phyloP scores from a whole-genome alignment of 23 tunicate species.

The Clavelina lepadiformis region DNA sequence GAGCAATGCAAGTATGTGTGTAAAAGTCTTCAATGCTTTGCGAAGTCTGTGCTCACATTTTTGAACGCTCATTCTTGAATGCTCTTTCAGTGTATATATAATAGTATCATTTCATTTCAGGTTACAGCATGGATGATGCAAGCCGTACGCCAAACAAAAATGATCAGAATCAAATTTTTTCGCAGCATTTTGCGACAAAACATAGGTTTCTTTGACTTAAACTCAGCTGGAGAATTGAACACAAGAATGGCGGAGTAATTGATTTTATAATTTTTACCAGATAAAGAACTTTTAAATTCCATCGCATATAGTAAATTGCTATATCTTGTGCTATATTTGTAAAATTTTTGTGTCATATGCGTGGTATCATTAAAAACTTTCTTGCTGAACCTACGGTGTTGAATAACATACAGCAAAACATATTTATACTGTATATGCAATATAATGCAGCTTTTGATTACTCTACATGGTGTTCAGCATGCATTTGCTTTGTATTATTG shows the following conservation, averaged over 20 bases:
- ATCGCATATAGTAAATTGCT: background rate
- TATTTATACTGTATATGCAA: no score
- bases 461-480: no score
- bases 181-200: constrained; percentile 88
- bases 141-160: constrained; percentile 77
- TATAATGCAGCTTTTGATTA: no score
- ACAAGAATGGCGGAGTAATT: constrained; percentile 95
- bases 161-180: constrained; percentile 70
- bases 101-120: constrained; percentile 7
- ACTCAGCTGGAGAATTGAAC: constrained; percentile 96
- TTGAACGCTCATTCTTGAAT: background rate
- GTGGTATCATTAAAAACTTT: no score
- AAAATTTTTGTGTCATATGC: no score
- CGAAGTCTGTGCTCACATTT: background rate
- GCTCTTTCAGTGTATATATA: background rate
- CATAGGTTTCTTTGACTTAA: constrained; percentile 91
- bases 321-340: background rate
- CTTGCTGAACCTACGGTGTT: no score
- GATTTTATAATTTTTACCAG: no score
- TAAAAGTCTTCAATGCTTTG: background rate
- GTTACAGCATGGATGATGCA: constrained; percentile 55
- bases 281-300: no score
- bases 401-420: background rate
- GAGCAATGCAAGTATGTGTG: constrained; percentile 28
- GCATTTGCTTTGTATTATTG: background rate